phyloP scores from a whole-genome alignment of 2,113 vertebrate genomes.

The Menidia beryllina region DNA sequence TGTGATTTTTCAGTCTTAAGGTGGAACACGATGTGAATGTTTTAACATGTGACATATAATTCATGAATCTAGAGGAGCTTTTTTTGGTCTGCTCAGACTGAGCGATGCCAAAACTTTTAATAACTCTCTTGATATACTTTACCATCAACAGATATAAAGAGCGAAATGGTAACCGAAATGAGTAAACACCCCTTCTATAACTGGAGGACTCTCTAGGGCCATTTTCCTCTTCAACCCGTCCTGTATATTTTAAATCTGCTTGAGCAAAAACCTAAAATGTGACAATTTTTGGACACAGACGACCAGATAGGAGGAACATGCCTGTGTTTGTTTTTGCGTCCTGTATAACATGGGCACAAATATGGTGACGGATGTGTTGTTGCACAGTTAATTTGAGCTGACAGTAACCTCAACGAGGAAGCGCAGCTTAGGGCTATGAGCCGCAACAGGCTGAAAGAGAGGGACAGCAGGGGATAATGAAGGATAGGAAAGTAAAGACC shows the following conservation, averaged over 20 bases:
- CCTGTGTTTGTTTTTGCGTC: conserved; percentile 10
- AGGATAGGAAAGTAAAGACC: background rate
- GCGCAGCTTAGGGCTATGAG: conserved; percentile 41
- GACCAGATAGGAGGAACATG: conserved; percentile 7
- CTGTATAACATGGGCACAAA: conserved; percentile 7
- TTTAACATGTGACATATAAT: too few species aligned
- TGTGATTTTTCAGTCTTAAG: too few species aligned
- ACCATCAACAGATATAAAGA: background rate
- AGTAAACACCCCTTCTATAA: too few species aligned
- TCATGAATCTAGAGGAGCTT: too few species aligned
- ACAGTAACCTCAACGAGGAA: conserved; percentile 60
- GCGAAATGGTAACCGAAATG: background rate
- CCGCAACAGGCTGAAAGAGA: conserved; percentile 8
- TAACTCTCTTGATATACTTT: too few species aligned
- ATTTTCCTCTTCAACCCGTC: background rate
- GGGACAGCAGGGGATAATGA: conserved; percentile 17
- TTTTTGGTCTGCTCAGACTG: background rate
- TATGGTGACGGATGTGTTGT: conserved; percentile 51
- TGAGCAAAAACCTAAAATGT: conserved; percentile 1
- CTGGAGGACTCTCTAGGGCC: background rate
- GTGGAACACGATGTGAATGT: too few species aligned
- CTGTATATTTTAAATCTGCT: background rate
- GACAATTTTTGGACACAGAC: background rate
- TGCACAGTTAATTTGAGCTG: conserved; percentile 45
- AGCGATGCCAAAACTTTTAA: background rate